phyloP scores from a whole-genome alignment of 2,888 invertebrate species.

The Geotrupes spiniger region DNA sequence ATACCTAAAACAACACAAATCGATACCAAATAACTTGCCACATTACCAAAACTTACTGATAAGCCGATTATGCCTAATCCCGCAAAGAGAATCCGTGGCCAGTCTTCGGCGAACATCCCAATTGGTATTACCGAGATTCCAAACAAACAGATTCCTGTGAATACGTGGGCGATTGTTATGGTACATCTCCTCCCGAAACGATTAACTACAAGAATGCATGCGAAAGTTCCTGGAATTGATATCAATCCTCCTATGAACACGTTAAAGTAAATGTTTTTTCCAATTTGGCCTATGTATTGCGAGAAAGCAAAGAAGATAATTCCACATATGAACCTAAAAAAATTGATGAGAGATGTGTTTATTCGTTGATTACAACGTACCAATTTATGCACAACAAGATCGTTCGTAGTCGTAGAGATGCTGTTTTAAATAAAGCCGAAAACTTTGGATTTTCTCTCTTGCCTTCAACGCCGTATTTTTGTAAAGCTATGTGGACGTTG shows the following conservation, averaged over 20 bases:
- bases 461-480: conserved; percentile 40
- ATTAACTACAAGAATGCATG: conserved; percentile 54
- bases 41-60: conserved; percentile 53
- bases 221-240: conserved; percentile 55
- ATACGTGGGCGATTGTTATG: conserved; percentile 51
- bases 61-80: conserved; percentile 64
- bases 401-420: conserved; percentile 54
- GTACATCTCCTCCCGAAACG: conserved; percentile 55
- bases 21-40: background rate
- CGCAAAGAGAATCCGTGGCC: conserved; percentile 58
- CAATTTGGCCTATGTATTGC: conserved; percentile 58
- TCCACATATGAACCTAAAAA: conserved; percentile 57
- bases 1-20: conserved; percentile 54
- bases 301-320: conserved; percentile 60
- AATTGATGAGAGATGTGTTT: background rate
- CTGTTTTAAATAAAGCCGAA: conserved; percentile 51
- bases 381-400: conserved; percentile 55
- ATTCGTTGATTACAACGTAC: conserved; percentile 46
- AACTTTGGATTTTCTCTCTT: conserved; percentile 43
- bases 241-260: conserved; percentile 56
- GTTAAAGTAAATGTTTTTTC: conserved; percentile 55
- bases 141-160: conserved; percentile 54
- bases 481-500: conserved; percentile 22
- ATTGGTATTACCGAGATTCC: conserved; percentile 53
- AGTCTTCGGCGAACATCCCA: conserved; percentile 50